Conservation (phyloP, 2,888 invertebrate species). For the Aelia acuminata region DNA sequence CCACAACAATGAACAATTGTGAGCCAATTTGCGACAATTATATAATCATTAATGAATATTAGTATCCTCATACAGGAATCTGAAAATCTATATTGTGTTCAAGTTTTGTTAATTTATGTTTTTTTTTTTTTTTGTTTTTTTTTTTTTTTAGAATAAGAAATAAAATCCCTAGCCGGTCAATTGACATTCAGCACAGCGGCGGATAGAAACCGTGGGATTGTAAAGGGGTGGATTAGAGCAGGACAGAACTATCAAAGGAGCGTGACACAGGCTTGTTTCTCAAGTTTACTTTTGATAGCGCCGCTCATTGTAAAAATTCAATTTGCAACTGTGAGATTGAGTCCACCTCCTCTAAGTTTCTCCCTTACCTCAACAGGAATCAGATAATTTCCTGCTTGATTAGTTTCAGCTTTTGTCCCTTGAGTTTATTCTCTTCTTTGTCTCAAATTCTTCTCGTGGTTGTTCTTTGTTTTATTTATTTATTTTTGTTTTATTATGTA, state of each 20-base stretch:
- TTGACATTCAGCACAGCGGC: neutral
- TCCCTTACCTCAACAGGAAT: slow-evolving; percentile 6
- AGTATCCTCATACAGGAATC: too few relatives aligned
- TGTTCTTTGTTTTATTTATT: neutral
- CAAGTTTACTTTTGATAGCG: slow-evolving; percentile 27
- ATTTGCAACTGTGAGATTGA: neutral
- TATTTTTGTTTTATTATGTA: neutral
- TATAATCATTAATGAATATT: too few relatives aligned
- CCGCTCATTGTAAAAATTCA: slow-evolving; percentile 29
- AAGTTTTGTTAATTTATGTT: too few relatives aligned
- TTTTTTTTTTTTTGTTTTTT: too few relatives aligned
- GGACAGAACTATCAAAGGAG: slow-evolving; percentile 1
- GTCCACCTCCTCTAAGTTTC: neutral
- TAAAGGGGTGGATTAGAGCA: neutral
- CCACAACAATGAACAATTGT: too few relatives aligned
- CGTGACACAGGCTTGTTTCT: neutral
- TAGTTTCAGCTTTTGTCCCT: slow-evolving; percentile 24
- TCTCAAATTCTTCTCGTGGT: neutral
- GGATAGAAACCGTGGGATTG: neutral
- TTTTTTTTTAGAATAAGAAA: neutral
- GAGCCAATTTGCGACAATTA: too few relatives aligned
- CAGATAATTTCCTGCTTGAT: neutral
- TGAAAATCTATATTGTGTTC: too few relatives aligned
- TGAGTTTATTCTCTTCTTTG: neutral
- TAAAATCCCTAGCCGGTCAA: neutral